Evolutionary conservation across 2,113 vertebrate species (phyloP).

Genomic region (Brachionichthys hirsutus): DNA sequence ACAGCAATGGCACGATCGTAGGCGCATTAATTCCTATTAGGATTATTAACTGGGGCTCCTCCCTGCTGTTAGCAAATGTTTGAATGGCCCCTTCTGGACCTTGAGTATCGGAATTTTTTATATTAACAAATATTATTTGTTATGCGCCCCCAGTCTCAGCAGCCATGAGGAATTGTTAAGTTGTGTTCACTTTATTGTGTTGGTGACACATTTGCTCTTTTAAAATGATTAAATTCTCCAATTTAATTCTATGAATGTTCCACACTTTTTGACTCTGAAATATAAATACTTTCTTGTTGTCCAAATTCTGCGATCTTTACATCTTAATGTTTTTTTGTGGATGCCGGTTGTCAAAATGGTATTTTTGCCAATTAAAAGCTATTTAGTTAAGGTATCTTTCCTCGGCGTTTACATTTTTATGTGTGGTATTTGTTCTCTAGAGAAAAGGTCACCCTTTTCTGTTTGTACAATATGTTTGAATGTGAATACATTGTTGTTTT

Average conservation of each 20-base stretch:
- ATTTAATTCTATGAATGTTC: background rate
- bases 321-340: constrained; percentile 17
- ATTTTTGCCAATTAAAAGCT: constrained; percentile 26
- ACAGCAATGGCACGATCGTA: constrained; percentile 59
- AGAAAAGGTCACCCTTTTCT: background rate
- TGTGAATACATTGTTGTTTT: too few relatives aligned
- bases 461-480: background rate
- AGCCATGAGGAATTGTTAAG: constrained; percentile 56
- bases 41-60: constrained; percentile 61
- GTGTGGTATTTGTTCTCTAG: constrained; percentile 2
- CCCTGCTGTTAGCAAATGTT: constrained; percentile 43
- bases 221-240: constrained; percentile 20
- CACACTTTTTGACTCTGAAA: constrained; percentile 14
- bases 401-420: background rate
- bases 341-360: constrained; percentile 21
- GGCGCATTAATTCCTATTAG: constrained; percentile 63
- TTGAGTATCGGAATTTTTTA: constrained; percentile 49
- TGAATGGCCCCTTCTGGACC: constrained; percentile 42
- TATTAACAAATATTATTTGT: constrained; percentile 67
- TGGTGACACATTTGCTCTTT: constrained; percentile 11
- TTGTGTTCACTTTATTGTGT: constrained; percentile 35
- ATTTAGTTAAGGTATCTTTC: background rate
- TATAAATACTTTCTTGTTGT: background rate
- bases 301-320: too few relatives aligned
- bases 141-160: constrained; percentile 42